A percentile compares a stretch with the other conserved stretches of the same genome.
Conservation (phyloP, 2,888 invertebrate species). For the Eudemis profundana region DNA sequence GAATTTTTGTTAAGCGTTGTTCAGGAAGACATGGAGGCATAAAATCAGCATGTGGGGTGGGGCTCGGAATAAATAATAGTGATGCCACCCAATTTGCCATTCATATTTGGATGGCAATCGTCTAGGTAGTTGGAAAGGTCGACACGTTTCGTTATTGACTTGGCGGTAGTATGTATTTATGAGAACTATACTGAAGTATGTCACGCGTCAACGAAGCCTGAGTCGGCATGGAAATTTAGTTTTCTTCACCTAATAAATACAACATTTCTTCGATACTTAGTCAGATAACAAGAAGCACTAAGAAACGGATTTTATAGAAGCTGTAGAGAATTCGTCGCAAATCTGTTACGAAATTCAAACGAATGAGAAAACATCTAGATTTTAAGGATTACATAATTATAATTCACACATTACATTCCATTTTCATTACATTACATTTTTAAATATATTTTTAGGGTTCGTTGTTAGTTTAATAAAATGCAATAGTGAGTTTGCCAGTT, state of each 20-base stretch:
- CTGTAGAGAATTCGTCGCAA: too few relatives aligned
- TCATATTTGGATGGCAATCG: constrained; percentile 81
- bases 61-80: constrained; percentile 48
- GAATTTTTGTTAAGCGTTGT: constrained; percentile 79
- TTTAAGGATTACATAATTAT: too few relatives aligned
- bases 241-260: background rate
- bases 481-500: too few relatives aligned
- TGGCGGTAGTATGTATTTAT: constrained; percentile 41
- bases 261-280: background rate
- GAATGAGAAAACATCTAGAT: too few relatives aligned
- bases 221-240: background rate
- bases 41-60: constrained; percentile 63
- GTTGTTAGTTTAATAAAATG: too few relatives aligned
- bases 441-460: too few relatives aligned
- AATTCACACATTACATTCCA: too few relatives aligned
- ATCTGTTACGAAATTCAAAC: too few relatives aligned
- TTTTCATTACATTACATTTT: too few relatives aligned
- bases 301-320: too few relatives aligned
- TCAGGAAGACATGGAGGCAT: constrained; percentile 67
- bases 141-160: constrained; percentile 50
- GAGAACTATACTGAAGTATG: constrained; percentile 36
- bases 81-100: constrained; percentile 78
- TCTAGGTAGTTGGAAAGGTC: constrained; percentile 77
- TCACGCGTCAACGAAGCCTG: constrained; percentile 15
- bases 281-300: too few relatives aligned